These are phyloP conservation scores for Anarsia innoxiella DNA, from an alignment of 2,888 invertebrate genomes.

Conservation along the genomic window DNA sequence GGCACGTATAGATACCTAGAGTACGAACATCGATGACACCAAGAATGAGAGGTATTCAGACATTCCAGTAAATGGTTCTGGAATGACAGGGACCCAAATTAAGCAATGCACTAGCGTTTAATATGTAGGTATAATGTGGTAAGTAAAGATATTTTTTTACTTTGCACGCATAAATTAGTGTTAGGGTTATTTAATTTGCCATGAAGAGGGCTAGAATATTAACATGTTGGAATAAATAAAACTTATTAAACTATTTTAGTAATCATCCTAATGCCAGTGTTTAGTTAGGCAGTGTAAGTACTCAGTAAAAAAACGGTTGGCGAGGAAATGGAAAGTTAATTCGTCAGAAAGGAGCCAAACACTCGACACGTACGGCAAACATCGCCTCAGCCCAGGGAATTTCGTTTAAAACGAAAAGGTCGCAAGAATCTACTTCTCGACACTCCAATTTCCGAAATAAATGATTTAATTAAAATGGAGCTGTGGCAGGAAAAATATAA, in stretches of 20 bases:
- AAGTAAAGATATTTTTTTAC: too few relatives aligned
- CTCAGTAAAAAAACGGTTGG: conserved; percentile 5
- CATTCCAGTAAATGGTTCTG: conserved; percentile 47
- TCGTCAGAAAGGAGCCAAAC: conserved; percentile 38
- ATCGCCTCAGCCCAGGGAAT: conserved; percentile 33
- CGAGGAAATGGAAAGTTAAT: conserved; percentile 37
- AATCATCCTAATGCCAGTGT: too few relatives aligned
- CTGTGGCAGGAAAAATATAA: too few relatives aligned
- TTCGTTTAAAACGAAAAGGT: conserved; percentile 34
- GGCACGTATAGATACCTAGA: too few relatives aligned
- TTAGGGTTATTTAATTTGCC: too few relatives aligned
- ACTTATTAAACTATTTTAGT: too few relatives aligned
- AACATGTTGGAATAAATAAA: too few relatives aligned
- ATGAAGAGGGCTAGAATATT: too few relatives aligned
- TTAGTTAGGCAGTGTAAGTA: too few relatives aligned
- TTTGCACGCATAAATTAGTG: too few relatives aligned
- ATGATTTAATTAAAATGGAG: conserved; percentile 45
- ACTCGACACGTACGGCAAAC: conserved; percentile 50
- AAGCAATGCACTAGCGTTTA: conserved; percentile 21
- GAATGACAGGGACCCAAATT: conserved; percentile 52
- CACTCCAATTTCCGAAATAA: conserved; percentile 44
- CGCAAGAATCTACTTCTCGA: conserved; percentile 35
- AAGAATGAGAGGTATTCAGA: conserved; percentile 32
- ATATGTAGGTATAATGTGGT: too few relatives aligned
- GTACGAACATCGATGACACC: conserved; percentile 9